These are phyloP conservation scores for Morpho achilles DNA, from an alignment of 2,888 invertebrate species.

Conservation along the genomic window DNA sequence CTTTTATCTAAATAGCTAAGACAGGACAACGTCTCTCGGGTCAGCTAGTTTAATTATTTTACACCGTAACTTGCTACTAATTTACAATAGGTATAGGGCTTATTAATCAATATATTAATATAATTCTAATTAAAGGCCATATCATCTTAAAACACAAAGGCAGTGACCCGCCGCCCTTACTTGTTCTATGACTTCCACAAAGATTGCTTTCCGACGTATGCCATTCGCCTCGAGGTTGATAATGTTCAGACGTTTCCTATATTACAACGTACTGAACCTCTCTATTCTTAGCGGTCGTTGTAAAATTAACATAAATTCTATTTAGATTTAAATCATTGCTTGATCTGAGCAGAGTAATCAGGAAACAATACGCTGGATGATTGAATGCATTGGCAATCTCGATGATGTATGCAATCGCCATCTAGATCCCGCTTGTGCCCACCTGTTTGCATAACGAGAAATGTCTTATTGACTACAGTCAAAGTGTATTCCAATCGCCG, in stretches of 20 bases:
- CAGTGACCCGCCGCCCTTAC: slow-evolving; percentile 64
- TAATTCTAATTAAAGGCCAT: slow-evolving; percentile 64
- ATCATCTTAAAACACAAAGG: slow-evolving; percentile 39
- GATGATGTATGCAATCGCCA: slow-evolving; percentile 21
- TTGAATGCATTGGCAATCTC: slow-evolving; percentile 33
- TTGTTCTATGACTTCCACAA: slow-evolving; percentile 61
- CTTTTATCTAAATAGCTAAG: too few species aligned
- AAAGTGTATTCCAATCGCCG: slow-evolving; percentile 20
- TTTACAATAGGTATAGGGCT: too few species aligned
- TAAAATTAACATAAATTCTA: slow-evolving; percentile 66
- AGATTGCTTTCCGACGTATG: slow-evolving; percentile 67
- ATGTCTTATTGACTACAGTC: slow-evolving; percentile 27
- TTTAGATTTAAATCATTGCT: slow-evolving; percentile 53
- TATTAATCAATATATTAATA: neutral
- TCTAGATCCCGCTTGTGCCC: slow-evolving; percentile 25
- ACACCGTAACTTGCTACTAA: too few species aligned
- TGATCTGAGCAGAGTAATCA: slow-evolving; percentile 40
- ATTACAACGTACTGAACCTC: slow-evolving; percentile 50
- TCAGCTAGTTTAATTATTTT: too few species aligned
- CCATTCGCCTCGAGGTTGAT: slow-evolving; percentile 65
- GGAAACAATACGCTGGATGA: slow-evolving; percentile 44
- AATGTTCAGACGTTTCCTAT: slow-evolving; percentile 70
- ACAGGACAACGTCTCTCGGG: too few species aligned
- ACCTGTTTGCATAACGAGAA: slow-evolving; percentile 29
- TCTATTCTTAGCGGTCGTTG: slow-evolving; percentile 56